phyloP scores from a whole-genome alignment of 2,113 vertebrate species.

The Synchiropus splendidus region DNA sequence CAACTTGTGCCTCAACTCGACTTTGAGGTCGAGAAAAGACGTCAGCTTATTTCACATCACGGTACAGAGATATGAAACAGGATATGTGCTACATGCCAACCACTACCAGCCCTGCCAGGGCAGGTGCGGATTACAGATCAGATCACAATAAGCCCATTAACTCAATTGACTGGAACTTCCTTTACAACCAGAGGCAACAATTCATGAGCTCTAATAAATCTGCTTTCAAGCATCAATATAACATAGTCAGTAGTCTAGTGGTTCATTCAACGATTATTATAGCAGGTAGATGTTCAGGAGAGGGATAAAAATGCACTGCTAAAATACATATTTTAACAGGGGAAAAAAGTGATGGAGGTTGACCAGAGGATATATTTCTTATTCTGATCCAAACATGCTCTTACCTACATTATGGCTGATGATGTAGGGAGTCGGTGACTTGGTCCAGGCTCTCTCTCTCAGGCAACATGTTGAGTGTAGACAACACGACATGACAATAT shows the following conservation, averaged over 20 bases:
- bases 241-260: not conserved
- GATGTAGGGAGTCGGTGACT: slow-evolving; percentile 44
- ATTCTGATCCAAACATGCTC: slow-evolving; percentile 7
- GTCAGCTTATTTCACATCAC: too few relatives aligned
- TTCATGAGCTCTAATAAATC: not conserved
- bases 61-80: too few relatives aligned
- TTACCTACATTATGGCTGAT: slow-evolving; percentile 39
- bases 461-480: slow-evolving; percentile 65
- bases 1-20: too few relatives aligned
- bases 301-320: slow-evolving; percentile 1
- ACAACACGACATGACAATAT: slow-evolving; percentile 19
- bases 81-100: not conserved
- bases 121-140: slow-evolving; percentile 39
- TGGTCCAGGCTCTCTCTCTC: slow-evolving; percentile 33
- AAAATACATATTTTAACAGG: not conserved
- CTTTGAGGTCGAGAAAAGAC: too few relatives aligned
- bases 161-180: slow-evolving; percentile 20
- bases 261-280: not conserved
- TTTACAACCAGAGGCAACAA: slow-evolving; percentile 15
- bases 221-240: not conserved
- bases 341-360: too few relatives aligned
- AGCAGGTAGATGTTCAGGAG: not conserved
- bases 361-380: too few relatives aligned
- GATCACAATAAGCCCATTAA: slow-evolving; percentile 48
- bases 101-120: slow-evolving; percentile 7